phyloP scores from a whole-genome alignment of 2,797 vertebrate genomes.

The Ispidina lecontei region DNA sequence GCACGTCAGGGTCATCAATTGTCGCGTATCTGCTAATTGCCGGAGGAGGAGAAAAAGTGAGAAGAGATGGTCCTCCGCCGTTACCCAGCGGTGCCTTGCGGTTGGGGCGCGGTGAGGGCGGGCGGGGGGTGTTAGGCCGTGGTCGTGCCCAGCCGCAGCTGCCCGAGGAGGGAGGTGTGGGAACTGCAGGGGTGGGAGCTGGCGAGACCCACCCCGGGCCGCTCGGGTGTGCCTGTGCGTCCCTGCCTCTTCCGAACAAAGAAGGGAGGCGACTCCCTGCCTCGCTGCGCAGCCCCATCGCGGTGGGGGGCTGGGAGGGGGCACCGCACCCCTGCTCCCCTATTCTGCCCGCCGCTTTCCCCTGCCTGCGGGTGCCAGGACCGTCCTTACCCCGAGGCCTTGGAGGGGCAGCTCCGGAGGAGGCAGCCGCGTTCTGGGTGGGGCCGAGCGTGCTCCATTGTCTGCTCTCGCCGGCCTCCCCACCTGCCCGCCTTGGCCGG shows the following conservation, averaged over 20 bases:
- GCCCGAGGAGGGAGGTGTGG: neutral
- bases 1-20: no score
- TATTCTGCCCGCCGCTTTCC: neutral
- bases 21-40: no score
- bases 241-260: conserved; percentile 36
- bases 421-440: conserved; percentile 67
- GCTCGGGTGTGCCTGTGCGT: neutral
- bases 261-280: conserved; percentile 13
- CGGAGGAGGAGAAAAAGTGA: no score
- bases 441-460: conserved; percentile 75
- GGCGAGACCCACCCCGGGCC: neutral
- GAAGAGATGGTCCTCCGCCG: no score
- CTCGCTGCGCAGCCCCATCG: neutral
- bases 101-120: no score
- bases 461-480: conserved; percentile 36
- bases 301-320: neutral
- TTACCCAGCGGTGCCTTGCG: no score
- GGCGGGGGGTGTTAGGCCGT: neutral
- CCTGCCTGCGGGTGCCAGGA: neutral
- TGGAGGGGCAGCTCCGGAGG: neutral
- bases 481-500: neutral
- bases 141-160: neutral
- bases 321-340: neutral
- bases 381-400: neutral
- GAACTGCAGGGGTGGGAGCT: neutral